phyloP scores from a whole-genome alignment of 2,113 vertebrate species.

The Anguilla rostrata region DNA sequence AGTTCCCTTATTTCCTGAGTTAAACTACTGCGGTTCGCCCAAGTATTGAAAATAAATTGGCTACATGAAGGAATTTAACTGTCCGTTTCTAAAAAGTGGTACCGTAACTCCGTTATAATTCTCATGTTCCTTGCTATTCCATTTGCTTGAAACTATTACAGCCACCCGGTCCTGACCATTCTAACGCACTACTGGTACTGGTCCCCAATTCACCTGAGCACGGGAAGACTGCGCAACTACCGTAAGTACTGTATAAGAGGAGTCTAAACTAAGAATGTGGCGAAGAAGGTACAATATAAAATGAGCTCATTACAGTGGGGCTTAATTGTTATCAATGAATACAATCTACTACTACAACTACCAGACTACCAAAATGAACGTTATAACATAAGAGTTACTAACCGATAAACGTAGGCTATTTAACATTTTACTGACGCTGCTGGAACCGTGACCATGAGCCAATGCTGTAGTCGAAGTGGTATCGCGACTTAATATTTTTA shows the following conservation, averaged over 20 bases:
- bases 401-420: too few species aligned
- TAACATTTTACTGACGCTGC: too few species aligned
- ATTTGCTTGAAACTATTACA: conserved; percentile 50
- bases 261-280: not conserved
- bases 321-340: not conserved
- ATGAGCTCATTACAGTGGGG: too few species aligned
- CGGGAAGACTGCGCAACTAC: not conserved
- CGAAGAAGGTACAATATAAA: not conserved
- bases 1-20: not conserved
- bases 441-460: not conserved
- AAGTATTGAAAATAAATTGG: not conserved
- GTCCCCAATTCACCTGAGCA: conserved; percentile 47
- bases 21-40: not conserved
- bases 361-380: not conserved
- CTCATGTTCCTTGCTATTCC: not conserved
- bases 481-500: not conserved
- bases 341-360: not conserved
- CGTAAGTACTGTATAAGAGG: not conserved
- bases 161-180: conserved; percentile 23
- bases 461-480: not conserved
- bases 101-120: conserved; percentile 43
- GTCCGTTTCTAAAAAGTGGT: conserved; percentile 11
- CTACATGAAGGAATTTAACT: not conserved
- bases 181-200: not conserved
- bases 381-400: not conserved